Conservation (phyloP, 2,113 vertebrate genomes). For the Microtus pennsylvanicus region DNA sequence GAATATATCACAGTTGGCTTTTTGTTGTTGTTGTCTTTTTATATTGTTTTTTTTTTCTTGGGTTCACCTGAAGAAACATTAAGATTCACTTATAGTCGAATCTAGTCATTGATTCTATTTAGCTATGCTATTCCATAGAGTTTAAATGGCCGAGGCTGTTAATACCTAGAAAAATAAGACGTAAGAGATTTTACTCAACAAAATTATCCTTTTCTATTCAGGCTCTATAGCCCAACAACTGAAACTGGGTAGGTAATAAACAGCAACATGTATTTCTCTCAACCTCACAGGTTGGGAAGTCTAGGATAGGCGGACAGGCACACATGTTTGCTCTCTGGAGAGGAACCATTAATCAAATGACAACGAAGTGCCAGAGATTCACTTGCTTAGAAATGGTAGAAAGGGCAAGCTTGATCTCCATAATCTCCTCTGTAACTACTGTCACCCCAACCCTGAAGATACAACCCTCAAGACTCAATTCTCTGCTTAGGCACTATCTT, state of each 20-base stretch:
- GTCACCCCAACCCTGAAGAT: neutral
- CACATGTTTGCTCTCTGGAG: neutral
- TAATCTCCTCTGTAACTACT: neutral
- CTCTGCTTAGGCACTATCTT: accelerated
- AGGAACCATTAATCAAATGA: neutral
- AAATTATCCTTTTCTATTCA: neutral
- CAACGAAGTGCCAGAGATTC: neutral
- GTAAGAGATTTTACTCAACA: neutral
- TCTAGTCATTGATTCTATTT: neutral
- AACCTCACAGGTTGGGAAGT: neutral
- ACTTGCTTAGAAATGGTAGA: accelerated
- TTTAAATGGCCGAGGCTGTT: neutral
- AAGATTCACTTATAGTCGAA: neutral
- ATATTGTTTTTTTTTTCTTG: neutral
- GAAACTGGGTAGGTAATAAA: neutral
- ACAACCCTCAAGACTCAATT: neutral
- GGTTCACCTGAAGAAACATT: neutral
- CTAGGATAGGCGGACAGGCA: neutral
- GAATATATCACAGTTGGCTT: neutral
- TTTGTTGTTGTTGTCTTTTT: neutral
- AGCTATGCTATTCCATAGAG: neutral
- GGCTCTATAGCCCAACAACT: neutral
- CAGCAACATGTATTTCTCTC: neutral
- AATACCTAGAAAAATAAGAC: neutral
- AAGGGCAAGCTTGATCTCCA: neutral